Evolutionary conservation across 2,888 invertebrate genomes (phyloP).

Genomic region (Caenorhabditis parvicauda): DNA sequence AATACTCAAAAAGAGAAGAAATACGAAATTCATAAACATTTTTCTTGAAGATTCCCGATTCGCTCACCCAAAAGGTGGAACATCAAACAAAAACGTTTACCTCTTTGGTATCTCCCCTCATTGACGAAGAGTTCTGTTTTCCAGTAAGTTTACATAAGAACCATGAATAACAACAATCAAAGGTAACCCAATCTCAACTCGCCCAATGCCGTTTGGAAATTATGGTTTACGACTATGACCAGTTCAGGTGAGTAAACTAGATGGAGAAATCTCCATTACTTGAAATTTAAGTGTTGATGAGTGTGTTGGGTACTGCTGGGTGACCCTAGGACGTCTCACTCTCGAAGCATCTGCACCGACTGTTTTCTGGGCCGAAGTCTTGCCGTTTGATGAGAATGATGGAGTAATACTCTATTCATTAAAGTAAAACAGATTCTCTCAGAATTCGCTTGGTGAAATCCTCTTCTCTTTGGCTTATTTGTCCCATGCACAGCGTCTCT

Average conservation of each 20-base stretch:
- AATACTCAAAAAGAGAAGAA: too few species aligned
- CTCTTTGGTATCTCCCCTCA: conserved; percentile 48
- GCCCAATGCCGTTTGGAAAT: conserved; percentile 53
- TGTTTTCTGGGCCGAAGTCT: conserved; percentile 62
- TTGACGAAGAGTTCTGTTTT: conserved; percentile 60
- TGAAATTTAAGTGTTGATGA: conserved; percentile 49
- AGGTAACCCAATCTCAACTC: conserved; percentile 44
- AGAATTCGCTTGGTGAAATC: conserved; percentile 69
- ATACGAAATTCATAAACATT: background rate
- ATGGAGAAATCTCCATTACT: background rate
- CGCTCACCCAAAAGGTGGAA: conserved; percentile 42
- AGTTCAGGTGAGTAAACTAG: conserved; percentile 38
- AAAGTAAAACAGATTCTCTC: conserved; percentile 9
- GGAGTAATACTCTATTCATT: conserved; percentile 14
- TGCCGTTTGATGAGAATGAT: conserved; percentile 62
- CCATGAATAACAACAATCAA: background rate
- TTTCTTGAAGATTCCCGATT: conserved; percentile 20
- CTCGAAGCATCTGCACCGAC: conserved; percentile 48
- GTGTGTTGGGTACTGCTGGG: conserved; percentile 61
- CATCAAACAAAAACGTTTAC: conserved; percentile 53
- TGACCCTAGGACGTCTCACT: conserved; percentile 47
- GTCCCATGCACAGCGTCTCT: conserved; percentile 69
- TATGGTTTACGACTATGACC: conserved; percentile 60
- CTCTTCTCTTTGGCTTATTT: conserved; percentile 70
- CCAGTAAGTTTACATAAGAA: conserved; percentile 37